These are phyloP conservation scores for Pseudeuparius sepicola DNA, from an alignment of 2,888 invertebrate species.

Conservation along the genomic window DNA sequence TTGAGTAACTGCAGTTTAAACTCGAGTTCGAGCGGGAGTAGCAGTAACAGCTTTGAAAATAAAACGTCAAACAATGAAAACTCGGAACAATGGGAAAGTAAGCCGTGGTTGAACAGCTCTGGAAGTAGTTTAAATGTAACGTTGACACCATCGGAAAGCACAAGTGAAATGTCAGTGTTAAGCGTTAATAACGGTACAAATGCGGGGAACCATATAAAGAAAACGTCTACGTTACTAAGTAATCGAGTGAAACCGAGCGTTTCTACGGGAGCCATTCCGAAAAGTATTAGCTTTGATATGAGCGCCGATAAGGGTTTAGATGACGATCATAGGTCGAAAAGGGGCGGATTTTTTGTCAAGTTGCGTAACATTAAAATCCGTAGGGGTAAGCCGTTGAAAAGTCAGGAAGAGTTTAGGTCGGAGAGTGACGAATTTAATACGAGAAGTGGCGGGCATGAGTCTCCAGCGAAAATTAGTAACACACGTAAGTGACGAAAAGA, in stretches of 20 bases:
- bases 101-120: constrained; percentile 35
- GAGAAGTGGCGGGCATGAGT: constrained; percentile 17
- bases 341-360: constrained; percentile 63
- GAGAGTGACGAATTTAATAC: constrained; percentile 24
- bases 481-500: constrained; percentile 18
- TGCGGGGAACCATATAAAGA: constrained; percentile 20
- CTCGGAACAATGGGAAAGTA: constrained; percentile 33
- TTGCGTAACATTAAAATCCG: constrained; percentile 59
- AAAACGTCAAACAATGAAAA: constrained; percentile 26
- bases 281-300: constrained; percentile 86
- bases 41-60: constrained; percentile 39
- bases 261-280: constrained; percentile 79
- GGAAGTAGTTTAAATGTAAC: constrained; percentile 35
- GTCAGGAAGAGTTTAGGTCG: constrained; percentile 28
- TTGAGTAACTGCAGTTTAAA: constrained; percentile 48
- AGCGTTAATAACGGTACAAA: constrained; percentile 28
- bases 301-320: constrained; percentile 65
- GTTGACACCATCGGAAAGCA: constrained; percentile 35
- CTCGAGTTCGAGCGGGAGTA: constrained; percentile 41
- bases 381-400: constrained; percentile 44
- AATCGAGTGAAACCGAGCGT: constrained; percentile 23
- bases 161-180: constrained; percentile 33
- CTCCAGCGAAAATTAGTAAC: constrained; percentile 23
- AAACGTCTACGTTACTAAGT: constrained; percentile 19
- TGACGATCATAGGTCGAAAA: constrained; percentile 51